Evolutionary conservation across 2,888 invertebrate genomes (phyloP).

Genomic region (Timandra comae): DNA sequence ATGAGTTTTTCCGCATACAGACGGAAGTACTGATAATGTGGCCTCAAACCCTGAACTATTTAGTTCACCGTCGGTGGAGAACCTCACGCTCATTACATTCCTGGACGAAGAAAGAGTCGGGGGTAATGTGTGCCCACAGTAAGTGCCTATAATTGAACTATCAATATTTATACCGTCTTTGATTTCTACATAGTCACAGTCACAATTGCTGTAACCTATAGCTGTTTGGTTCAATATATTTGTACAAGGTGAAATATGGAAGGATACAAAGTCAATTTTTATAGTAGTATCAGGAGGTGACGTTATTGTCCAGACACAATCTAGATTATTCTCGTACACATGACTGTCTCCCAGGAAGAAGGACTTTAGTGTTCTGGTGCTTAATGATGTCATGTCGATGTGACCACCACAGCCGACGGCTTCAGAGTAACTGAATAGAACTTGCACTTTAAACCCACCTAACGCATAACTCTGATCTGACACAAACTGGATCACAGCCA

Average conservation of each 20-base stretch:
- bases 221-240: slow-evolving; percentile 57
- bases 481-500: slow-evolving; percentile 72
- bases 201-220: slow-evolving; percentile 69
- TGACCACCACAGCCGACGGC: slow-evolving; percentile 82
- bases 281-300: slow-evolving; percentile 79
- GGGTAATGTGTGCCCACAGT: slow-evolving; percentile 81
- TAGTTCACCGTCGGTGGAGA: slow-evolving; percentile 79
- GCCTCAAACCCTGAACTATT: slow-evolving; percentile 80
- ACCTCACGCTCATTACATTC: slow-evolving; percentile 79
- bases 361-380: slow-evolving; percentile 50
- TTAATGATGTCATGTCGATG: slow-evolving; percentile 69
- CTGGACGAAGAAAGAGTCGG: slow-evolving; percentile 75
- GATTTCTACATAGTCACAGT: slow-evolving; percentile 84
- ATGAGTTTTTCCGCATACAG: slow-evolving; percentile 43
- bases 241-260: slow-evolving; percentile 71
- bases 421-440: slow-evolving; percentile 77
- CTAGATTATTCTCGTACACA: slow-evolving; percentile 79
- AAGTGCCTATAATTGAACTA: slow-evolving; percentile 79
- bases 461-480: slow-evolving; percentile 58
- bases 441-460: slow-evolving; percentile 76
- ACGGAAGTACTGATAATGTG: slow-evolving; percentile 64
- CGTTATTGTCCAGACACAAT: slow-evolving; percentile 85
- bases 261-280: slow-evolving; percentile 72
- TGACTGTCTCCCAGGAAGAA: slow-evolving; percentile 48
- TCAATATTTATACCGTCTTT: slow-evolving; percentile 83